These are phyloP conservation scores for Platichthys flesus DNA, from an alignment of 2,113 vertebrate species.

Conservation along the genomic window DNA sequence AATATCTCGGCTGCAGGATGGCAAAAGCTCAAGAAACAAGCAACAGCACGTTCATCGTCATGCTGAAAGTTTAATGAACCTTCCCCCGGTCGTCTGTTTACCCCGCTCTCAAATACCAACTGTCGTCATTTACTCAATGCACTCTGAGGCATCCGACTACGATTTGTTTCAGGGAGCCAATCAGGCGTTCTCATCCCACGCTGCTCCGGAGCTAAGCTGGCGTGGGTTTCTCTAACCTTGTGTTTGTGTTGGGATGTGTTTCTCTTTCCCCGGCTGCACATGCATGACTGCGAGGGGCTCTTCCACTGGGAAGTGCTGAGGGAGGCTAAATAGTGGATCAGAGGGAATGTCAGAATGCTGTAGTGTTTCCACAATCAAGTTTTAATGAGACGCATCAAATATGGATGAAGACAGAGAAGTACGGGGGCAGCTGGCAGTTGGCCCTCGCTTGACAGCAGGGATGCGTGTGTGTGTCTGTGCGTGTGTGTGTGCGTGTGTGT, in stretches of 20 bases:
- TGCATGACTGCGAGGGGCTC: conserved; percentile 35
- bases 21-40: conserved; percentile 8
- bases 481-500: conserved; percentile 5
- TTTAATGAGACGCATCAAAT: conserved; percentile 77
- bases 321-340: conserved; percentile 63
- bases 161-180: conserved; percentile 16
- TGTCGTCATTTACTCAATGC: conserved; percentile 18
- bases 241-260: conserved; percentile 16
- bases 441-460: conserved; percentile 50
- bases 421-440: conserved; percentile 58
- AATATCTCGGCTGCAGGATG: background rate
- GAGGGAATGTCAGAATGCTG: conserved; percentile 58
- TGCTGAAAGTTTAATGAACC: conserved; percentile 52
- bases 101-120: conserved; percentile 37
- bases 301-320: conserved; percentile 49
- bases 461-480: background rate
- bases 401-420: conserved; percentile 71
- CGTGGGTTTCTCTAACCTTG: conserved; percentile 20
- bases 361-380: conserved; percentile 70
- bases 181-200: background rate
- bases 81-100: conserved; percentile 26
- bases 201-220: background rate
- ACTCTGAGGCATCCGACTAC: background rate
- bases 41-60: conserved; percentile 5
- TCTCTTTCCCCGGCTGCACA: conserved; percentile 1